A percentile compares a stretch with the other conserved stretches of the same genome.
Evolutionary conservation across 2,113 vertebrate genomes (phyloP).

Genomic region (Barbus barbus): DNA sequence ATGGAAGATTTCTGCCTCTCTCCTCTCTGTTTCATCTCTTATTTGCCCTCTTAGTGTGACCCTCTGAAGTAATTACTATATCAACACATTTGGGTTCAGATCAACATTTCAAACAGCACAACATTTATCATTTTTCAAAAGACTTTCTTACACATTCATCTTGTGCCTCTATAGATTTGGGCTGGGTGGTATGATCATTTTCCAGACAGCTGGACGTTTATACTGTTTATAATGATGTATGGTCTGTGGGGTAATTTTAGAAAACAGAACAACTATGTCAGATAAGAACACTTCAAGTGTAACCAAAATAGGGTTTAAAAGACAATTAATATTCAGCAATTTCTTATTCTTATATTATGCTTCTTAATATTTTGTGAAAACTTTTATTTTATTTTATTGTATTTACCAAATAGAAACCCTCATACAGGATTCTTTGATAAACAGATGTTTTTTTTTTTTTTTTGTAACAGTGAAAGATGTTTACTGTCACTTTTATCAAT

Average conservation of each 20-base stretch:
- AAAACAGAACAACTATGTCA: not conserved
- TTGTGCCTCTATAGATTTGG: slow-evolving; percentile 1
- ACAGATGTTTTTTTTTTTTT: too few relatives aligned
- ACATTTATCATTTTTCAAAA: slow-evolving; percentile 1
- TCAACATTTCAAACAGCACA: slow-evolving; percentile 38
- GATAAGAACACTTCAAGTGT: not conserved
- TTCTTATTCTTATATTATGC: not conserved
- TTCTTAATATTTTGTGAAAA: not conserved
- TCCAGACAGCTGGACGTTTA: not conserved
- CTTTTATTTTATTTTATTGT: too few relatives aligned
- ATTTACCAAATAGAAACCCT: not conserved
- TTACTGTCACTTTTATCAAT: too few relatives aligned
- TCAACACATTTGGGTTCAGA: slow-evolving; percentile 42
- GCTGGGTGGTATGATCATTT: not conserved
- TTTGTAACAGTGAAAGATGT: too few relatives aligned
- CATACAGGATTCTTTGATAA: not conserved
- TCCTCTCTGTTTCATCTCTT: slow-evolving; percentile 35
- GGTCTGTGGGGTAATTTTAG: not conserved
- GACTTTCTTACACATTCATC: not conserved
- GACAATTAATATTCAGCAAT: not conserved
- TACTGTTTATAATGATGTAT: not conserved
- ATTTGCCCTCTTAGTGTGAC: slow-evolving; percentile 48
- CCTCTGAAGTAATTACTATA: slow-evolving; percentile 50
- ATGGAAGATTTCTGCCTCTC: slow-evolving; percentile 33
- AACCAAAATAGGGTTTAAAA: not conserved